Evolutionary conservation across 2,797 vertebrate genomes (phyloP).

Genomic region (Eulemur rubriventer): DNA sequence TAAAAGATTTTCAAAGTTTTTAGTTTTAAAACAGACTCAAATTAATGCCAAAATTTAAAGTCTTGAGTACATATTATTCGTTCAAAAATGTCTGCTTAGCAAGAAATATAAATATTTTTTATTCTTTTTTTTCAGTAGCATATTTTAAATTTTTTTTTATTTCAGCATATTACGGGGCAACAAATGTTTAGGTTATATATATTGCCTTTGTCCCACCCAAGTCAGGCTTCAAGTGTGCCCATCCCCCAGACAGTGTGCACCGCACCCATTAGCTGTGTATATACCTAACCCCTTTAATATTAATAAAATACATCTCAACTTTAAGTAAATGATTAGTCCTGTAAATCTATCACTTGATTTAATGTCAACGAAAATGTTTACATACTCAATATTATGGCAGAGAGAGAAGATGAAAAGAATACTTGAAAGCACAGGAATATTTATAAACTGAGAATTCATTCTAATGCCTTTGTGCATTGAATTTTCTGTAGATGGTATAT

Average conservation of each 20-base stretch:
- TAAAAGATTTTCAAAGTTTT: neutral
- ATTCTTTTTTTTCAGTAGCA: too few relatives aligned
- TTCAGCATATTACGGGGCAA: too few relatives aligned
- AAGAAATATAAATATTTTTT: neutral
- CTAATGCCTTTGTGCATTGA: conserved; percentile 4
- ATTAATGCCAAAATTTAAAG: neutral
- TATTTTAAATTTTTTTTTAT: too few relatives aligned
- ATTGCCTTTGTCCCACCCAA: too few relatives aligned
- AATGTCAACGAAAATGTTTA: neutral
- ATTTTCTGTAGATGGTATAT: neutral
- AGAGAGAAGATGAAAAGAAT: conserved; percentile 1
- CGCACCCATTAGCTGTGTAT: too few relatives aligned
- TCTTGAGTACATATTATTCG: neutral
- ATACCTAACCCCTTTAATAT: neutral
- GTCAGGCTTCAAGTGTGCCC: too few relatives aligned
- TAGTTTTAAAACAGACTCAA: neutral
- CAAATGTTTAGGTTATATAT: too few relatives aligned
- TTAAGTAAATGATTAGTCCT: neutral
- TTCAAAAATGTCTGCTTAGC: neutral
- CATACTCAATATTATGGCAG: neutral
- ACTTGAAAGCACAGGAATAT: conserved; percentile 13
- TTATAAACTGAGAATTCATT: conserved; percentile 50
- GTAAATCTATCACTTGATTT: neutral
- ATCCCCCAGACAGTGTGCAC: too few relatives aligned
- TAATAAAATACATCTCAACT: neutral